Base-by-base conservation (phyloP, 2,888 invertebrate species). In the Dioctria linearis region DNA sequence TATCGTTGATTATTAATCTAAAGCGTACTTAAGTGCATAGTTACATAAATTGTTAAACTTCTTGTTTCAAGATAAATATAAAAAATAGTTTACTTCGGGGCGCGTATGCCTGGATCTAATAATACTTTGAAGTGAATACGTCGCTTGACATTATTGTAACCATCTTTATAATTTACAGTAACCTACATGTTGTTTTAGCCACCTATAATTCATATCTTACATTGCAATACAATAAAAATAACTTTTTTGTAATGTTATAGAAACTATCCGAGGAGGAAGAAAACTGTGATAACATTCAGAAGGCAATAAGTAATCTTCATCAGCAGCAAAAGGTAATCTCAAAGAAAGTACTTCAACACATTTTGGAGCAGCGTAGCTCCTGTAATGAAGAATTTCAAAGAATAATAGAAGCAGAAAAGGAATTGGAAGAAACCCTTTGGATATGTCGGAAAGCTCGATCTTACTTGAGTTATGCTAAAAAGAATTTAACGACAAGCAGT, bases 271-370 rank as follows among this genome's bases (percentile, higher is more conserved):
- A 84, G 76, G 84, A 85, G 80, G 87, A 88, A 59, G 85, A 89
- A 40, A 85, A 87, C 67, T 86, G 85, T 81, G 86, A 87, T 59
- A 84, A 86, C 43, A 88, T 89, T 80, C 86, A 88, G 83, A 84
- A 85, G 40, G 86, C 86, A 5, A 89, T 89, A 83, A 83, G 84
- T 67, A 85, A 86, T 65, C 82, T 89, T 71, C 87, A 88, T 42
- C 85, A 86, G 59, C 89, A 89, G 82, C 89, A 89, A 69, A 89
- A 88, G 83, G 96, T 97, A 11, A 96, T 98, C 4, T 98, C 98
- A 0, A 97, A 97, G 84, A 96, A 97, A 89, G 96, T 98, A 0
- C 91, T 98, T 0, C 96, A 97, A 84, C 91, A 98, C 51, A 98
- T 99, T 85, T 91, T 98, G 4, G 96, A 98, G 86, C 97, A 98